phyloP scores from a whole-genome alignment of 1,140 invertebrate genomes.

The Drosophila nasuta region DNA sequence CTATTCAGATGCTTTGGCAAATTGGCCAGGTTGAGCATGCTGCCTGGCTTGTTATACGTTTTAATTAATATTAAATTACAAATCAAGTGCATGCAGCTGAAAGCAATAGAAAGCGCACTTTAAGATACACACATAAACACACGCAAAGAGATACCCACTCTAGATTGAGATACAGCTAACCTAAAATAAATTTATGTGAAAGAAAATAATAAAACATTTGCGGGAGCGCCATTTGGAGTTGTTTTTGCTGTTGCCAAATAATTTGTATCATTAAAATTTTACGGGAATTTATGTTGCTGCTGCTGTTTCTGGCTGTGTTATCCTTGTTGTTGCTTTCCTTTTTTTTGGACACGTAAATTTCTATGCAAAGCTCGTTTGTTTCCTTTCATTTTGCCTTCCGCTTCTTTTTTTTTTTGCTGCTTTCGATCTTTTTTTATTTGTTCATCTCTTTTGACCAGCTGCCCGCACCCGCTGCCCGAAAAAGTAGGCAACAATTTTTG shows the following conservation, averaged over 20 bases:
- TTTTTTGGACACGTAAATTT: slow-evolving; percentile 53
- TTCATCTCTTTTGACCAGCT: slow-evolving; percentile 14
- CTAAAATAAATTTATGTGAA: slow-evolving; percentile 41
- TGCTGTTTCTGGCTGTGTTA: slow-evolving; percentile 4
- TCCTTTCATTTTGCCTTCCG: slow-evolving; percentile 31
- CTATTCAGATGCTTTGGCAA: slow-evolving; percentile 17
- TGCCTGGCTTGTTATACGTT: slow-evolving; percentile 25
- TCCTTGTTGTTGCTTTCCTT: slow-evolving; percentile 7
- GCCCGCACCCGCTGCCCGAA: neutral
- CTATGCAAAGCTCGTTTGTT: slow-evolving; percentile 53
- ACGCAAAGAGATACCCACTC: neutral
- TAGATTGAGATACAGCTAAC: neutral
- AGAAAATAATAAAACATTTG: slow-evolving; percentile 51
- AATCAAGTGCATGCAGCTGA: slow-evolving; percentile 48
- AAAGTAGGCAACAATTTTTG: slow-evolving; percentile 44
- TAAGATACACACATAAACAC: slow-evolving; percentile 11
- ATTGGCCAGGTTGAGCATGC: neutral
- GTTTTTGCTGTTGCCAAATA: slow-evolving; percentile 51
- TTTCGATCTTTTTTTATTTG: neutral
- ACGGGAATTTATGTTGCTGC: slow-evolving; percentile 50
- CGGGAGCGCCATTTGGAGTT: slow-evolving; percentile 31
- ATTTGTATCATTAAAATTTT: slow-evolving; percentile 80
- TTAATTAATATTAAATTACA: slow-evolving; percentile 74
- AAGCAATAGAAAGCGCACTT: slow-evolving; percentile 9
- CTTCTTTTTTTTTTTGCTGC: slow-evolving; percentile 6